Evolutionary conservation across 2,797 vertebrate genomes (phyloP).

Genomic region (Pagetopsis macropterus): DNA sequence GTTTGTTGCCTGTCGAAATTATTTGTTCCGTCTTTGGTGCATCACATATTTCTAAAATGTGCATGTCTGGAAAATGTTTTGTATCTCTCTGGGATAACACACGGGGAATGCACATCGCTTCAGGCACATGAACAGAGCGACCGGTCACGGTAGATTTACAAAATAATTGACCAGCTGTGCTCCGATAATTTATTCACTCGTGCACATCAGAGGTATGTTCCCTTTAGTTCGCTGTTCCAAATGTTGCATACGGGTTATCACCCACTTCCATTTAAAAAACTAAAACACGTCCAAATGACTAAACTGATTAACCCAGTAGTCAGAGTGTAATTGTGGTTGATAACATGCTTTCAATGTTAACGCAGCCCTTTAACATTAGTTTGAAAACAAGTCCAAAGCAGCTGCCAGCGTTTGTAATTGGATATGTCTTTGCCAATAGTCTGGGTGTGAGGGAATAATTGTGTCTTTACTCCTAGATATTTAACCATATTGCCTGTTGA

Average conservation of each 20-base stretch:
- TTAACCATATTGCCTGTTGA: too few species aligned
- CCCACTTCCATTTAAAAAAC: not conserved
- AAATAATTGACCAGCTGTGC: conserved; percentile 32
- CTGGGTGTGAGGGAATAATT: not conserved
- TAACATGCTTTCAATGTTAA: not conserved
- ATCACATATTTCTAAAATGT: conserved; percentile 68
- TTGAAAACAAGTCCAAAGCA: not conserved
- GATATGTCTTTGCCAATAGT: not conserved
- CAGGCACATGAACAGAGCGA: conserved; percentile 50
- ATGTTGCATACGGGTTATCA: not conserved
- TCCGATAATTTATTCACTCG: conserved; percentile 19
- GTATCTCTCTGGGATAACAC: conserved; percentile 54
- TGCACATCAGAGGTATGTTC: conserved; percentile 6
- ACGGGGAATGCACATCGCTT: conserved; percentile 31
- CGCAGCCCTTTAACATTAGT: too few species aligned
- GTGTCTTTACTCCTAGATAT: too few species aligned
- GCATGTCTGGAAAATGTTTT: conserved; percentile 62
- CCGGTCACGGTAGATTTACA: conserved; percentile 45
- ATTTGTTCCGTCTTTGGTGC: conserved; percentile 60
- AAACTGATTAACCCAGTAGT: not conserved
- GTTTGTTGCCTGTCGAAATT: conserved; percentile 39
- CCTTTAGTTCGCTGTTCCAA: conserved; percentile 5
- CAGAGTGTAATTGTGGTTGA: not conserved
- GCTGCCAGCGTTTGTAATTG: not conserved
- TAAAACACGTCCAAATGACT: not conserved